Percentiles rank a stretch among this genome's conserved stretches.
These are phyloP conservation scores for Pseudomyrmex dendroicus DNA, from an alignment of 1,140 invertebrate genomes.

Conservation along the genomic window DNA sequence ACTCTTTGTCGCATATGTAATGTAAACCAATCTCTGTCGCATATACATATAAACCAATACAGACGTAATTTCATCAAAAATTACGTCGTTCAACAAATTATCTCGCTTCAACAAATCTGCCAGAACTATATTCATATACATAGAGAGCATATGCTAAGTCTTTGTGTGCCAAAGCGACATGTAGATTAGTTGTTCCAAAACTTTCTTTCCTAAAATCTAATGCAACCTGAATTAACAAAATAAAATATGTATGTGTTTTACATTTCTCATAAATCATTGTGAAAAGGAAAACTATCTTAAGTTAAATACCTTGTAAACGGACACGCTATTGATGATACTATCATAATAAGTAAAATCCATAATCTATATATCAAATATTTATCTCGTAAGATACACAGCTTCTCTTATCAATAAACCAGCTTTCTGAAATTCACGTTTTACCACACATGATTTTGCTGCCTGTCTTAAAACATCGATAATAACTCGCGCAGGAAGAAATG, in stretches of 20 bases:
- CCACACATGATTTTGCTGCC: slow-evolving; percentile 93
- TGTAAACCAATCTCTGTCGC: too few relatives aligned
- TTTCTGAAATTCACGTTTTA: slow-evolving; percentile 92
- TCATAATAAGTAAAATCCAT: slow-evolving; percentile 97
- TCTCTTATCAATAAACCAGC: slow-evolving; percentile 93
- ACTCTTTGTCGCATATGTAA: too few relatives aligned
- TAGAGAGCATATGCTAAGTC: slow-evolving; percentile 96
- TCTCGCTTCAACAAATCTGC: slow-evolving; percentile 92
- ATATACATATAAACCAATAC: background rate
- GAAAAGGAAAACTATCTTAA: background rate
- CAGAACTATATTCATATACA: slow-evolving; percentile 95
- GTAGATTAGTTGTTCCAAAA: slow-evolving; percentile 94
- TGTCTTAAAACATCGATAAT: slow-evolving; percentile 93
- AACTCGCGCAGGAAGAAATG: slow-evolving; percentile 87
- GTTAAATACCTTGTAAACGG: slow-evolving; percentile 90
- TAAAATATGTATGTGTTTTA: background rate
- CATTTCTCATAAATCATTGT: background rate
- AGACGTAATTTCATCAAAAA: slow-evolving; percentile 66
- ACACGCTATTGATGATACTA: slow-evolving; percentile 91
- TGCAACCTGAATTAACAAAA: slow-evolving; percentile 87
- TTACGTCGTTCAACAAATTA: slow-evolving; percentile 85
- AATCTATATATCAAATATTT: slow-evolving; percentile 91
- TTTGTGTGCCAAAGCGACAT: slow-evolving; percentile 94
- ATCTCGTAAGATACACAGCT: slow-evolving; percentile 90
- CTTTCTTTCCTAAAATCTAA: slow-evolving; percentile 90